Evolutionary conservation across 2,797 vertebrate genomes (phyloP), one percentile per base, ranked within the genome.

Genomic region (Botia almorhae): DNA sequence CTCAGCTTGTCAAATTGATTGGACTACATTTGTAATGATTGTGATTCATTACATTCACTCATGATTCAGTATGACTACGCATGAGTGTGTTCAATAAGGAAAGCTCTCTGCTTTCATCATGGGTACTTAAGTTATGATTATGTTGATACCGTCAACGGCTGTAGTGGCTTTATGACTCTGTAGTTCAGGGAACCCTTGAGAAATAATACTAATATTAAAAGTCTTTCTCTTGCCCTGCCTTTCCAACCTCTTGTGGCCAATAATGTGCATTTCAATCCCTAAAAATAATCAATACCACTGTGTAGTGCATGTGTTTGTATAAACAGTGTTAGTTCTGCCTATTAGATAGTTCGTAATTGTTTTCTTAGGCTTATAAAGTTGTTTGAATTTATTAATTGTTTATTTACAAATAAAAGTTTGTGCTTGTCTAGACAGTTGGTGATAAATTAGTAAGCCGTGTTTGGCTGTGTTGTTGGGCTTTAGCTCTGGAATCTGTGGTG

Each of bases 111-210:
- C 76, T 61, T 61, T 56, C 63, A 65, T 64, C 61, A 65, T 43
- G 17, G 61, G 29, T n/a, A 64, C 39, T 48, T 36, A 3, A 33
- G 33, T 33, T 33, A 33, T 13, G 39, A 21, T 72, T 36, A 72
- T 50, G 26, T 51, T 46, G 14, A 51, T 51, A 76, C 39, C 6
- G 16, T 74, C 29, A 73, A 67, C 61, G 71, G 55, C 8, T 64
- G 14, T 26, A 55, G n/a, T 43, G 69, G 46, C 60, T 53, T 58
- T 73, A 16, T 81, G 72, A 60, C 55, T 76, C 61, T 48, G 53
- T 56, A 76, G 63, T 74, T 80, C 19, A 43, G 51, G 26, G 8
- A 55, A 71, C 69, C 71, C 74, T 69, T 70, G 5, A 58, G 68
- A 69, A 74, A 68, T 61, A 50, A 69, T 17, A 11, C 3, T 69